These are phyloP conservation scores for Scaptomyza tumidula DNA, from an alignment of 2,888 invertebrate species.

Conservation along the genomic window DNA sequence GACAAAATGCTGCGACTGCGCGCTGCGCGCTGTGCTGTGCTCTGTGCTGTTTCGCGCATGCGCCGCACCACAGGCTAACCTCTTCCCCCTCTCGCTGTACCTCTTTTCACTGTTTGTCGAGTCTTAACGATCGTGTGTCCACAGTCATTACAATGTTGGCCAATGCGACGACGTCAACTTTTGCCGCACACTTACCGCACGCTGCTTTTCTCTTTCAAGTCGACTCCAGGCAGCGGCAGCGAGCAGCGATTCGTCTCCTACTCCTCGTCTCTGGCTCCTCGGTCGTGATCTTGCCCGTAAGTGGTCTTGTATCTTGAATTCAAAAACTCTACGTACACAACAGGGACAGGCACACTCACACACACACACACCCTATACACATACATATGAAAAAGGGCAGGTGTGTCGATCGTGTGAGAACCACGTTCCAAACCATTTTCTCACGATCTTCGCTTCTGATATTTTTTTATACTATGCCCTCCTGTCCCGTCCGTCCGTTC, in stretches of 20 bases:
- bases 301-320: conserved; percentile 83
- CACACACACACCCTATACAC: conserved; percentile 25
- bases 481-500: conserved; percentile 14
- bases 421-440: conserved; percentile 85
- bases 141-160: conserved; percentile 82
- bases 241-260: conserved; percentile 29
- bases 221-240: conserved; percentile 21
- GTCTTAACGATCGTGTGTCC: conserved; percentile 83
- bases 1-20: conserved; percentile 68
- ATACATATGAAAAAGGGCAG: conserved; percentile 83
- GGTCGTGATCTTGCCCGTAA: conserved; percentile 84
- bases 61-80: conserved; percentile 62
- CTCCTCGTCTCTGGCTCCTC: conserved; percentile 30
- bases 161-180: conserved; percentile 68
- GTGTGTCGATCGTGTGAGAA: conserved; percentile 85
- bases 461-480: conserved; percentile 63
- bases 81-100: not conserved
- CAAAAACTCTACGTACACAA: conserved; percentile 64
- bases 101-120: conserved; percentile 32
- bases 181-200: conserved; percentile 76
- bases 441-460: conserved; percentile 85
- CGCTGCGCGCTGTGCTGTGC: conserved; percentile 14
- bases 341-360: conserved; percentile 51
- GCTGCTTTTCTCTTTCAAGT: conserved; percentile 75
- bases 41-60: conserved; percentile 60